phyloP scores from a whole-genome alignment of 1,140 invertebrate species.

The Hyphantria cunea region DNA sequence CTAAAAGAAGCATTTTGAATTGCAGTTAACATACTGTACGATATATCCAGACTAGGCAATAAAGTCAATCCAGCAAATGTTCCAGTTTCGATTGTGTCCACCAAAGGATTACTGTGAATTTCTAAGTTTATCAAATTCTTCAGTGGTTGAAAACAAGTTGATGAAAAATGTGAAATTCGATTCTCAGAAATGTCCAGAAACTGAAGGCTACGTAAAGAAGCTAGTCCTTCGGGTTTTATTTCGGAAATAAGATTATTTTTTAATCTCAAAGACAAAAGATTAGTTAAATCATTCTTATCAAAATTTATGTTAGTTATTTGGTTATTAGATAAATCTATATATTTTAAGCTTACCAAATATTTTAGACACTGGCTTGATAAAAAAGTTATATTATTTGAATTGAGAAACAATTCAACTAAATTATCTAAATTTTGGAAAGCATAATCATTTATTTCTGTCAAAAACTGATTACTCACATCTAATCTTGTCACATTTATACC shows the following conservation, averaged over 20 bases:
- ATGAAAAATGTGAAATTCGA: slow-evolving; percentile 47
- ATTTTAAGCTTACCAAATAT: slow-evolving; percentile 37
- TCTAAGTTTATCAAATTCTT: slow-evolving; percentile 41
- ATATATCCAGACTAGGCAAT: slow-evolving; percentile 53
- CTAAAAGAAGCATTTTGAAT: slow-evolving; percentile 55
- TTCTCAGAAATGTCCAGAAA: slow-evolving; percentile 60
- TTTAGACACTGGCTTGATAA: slow-evolving; percentile 47
- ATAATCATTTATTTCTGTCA: slow-evolving; percentile 47
- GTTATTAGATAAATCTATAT: slow-evolving; percentile 57
- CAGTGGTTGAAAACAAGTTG: slow-evolving; percentile 45
- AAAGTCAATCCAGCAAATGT: slow-evolving; percentile 49
- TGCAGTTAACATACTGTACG: slow-evolving; percentile 37
- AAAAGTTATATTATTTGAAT: slow-evolving; percentile 49
- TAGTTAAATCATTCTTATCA: slow-evolving; percentile 42
- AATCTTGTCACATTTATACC: slow-evolving; percentile 45
- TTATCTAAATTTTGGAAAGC: slow-evolving; percentile 48
- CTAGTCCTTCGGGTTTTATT: slow-evolving; percentile 42
- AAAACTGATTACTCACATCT: slow-evolving; percentile 47
- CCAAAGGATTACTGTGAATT: slow-evolving; percentile 52
- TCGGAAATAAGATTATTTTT: slow-evolving; percentile 43
- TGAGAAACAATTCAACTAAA: slow-evolving; percentile 40
- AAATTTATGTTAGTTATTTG: slow-evolving; percentile 45
- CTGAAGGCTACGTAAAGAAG: slow-evolving; percentile 36
- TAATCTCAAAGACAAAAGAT: slow-evolving; percentile 36
- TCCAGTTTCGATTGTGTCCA: slow-evolving; percentile 37